These are phyloP conservation scores for Parazoanthus swiftii DNA, from an alignment of 92 coral and sea anemone genomes.

Conservation along the genomic window DNA sequence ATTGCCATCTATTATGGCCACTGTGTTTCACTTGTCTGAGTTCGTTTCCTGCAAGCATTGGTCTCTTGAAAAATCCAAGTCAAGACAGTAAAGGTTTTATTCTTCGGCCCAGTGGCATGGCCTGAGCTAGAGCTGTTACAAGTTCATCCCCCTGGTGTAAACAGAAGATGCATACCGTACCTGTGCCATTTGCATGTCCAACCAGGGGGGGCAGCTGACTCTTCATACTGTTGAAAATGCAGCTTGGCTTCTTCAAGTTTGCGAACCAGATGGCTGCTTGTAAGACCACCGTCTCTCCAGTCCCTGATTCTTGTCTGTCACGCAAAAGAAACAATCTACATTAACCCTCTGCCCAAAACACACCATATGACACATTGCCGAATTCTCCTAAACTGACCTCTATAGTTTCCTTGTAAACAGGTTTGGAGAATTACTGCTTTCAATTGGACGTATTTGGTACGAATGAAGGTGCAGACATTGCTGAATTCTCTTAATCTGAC, in stretches of 20 bases:
- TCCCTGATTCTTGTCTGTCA: conserved; percentile 86
- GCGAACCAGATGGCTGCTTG: conserved; percentile 77
- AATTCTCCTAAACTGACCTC: too few relatives aligned
- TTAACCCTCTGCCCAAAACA: too few relatives aligned
- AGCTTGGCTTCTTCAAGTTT: conserved; percentile 86
- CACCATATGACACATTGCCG: too few relatives aligned
- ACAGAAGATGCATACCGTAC: conserved; percentile 90
- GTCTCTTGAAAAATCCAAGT: conserved; percentile 41
- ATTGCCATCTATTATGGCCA: conserved; percentile 20
- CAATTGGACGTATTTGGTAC: too few relatives aligned
- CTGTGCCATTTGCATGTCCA: conserved; percentile 99
- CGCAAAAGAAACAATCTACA: conserved; percentile 1
- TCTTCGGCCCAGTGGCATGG: conserved; percentile 6
- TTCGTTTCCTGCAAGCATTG: conserved; percentile 34
- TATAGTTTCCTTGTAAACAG: too few relatives aligned
- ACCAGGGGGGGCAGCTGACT: conserved; percentile 97
- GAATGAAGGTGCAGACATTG: too few relatives aligned
- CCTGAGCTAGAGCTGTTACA: conserved; percentile 27
- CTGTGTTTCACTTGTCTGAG: not conserved
- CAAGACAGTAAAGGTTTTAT: conserved; percentile 35
- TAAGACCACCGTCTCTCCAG: conserved; percentile 95
- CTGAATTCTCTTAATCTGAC: too few relatives aligned
- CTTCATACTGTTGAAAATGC: conserved; percentile 84
- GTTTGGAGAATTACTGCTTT: too few relatives aligned
- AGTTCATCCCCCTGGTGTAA: conserved; percentile 71